Base-by-base conservation (phyloP, 2,888 invertebrate species). In the Hypomecis punctinalis region DNA sequence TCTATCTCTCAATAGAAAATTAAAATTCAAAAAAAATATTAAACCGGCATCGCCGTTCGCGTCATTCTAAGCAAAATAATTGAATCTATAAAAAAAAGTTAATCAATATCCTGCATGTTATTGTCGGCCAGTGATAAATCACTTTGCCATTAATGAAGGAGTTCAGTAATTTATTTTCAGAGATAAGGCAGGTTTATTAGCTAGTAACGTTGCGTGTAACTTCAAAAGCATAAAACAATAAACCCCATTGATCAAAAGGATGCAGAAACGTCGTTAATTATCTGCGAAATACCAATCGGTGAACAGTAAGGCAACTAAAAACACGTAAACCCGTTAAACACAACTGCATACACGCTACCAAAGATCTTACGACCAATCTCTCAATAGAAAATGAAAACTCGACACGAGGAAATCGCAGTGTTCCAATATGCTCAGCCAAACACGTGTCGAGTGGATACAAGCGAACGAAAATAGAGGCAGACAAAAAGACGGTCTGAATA, bases 401-500 rank as follows among this genome's bases (percentile, higher is more conserved):
- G 49, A 53, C 56, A 57, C 54, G 45, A 62, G 62, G 47, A 66
- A 66, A 62, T 52, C 61, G 13, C 51, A 45, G 37, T 40, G 58
- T 39, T 45, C 51, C 61, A 61, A 66, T 57, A 53, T 23, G 53
- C 43, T 57, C 47, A 52, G 52, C 57, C 61, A 36, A 54, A 57
- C 65, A 61, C 65, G 65, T 66, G 65, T 58, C 52, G 61, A 60
- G 59, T 57, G 51, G 64, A 60, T 59, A 63, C 46, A 55, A 49
- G 57, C 53, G 9, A 61, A 65, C 69, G 23, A 56, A 69, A 68
- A 66, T 69, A 71, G 71, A 67, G 33, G 2, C 73, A 65, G 68
- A 73, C 74, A 78, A 79, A 80, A 79, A 76, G 76, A 76, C 74
- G 66, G 72, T 73, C 76, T 67, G 76, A 83, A 82, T 78, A 79